Evolutionary conservation across 1,140 invertebrate genomes (phyloP).

Genomic region (Pentalonia nigronervosa): DNA sequence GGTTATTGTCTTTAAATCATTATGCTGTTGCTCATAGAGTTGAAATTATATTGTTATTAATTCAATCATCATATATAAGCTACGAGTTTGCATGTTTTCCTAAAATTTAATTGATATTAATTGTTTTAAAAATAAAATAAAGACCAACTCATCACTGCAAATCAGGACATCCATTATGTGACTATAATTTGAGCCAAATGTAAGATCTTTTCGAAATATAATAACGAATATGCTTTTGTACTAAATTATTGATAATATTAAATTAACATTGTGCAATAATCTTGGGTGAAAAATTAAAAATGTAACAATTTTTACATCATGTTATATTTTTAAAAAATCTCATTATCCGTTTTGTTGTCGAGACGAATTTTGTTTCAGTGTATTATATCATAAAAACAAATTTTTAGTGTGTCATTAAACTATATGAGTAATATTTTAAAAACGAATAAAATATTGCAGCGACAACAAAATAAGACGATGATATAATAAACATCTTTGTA

Average conservation of each 20-base stretch:
- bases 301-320: not conserved
- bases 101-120: no score
- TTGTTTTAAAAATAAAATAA: no score
- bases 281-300: not conserved
- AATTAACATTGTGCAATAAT: not conserved
- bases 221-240: not conserved
- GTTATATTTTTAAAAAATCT: not conserved
- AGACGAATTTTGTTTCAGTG: not conserved
- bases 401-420: conserved; percentile 13
- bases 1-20: no score
- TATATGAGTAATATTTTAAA: conserved; percentile 17
- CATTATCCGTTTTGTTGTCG: not conserved
- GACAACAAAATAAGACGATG: not conserved
- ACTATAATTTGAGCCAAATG: no score
- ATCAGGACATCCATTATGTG: no score
- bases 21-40: no score
- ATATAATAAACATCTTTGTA: conserved; percentile 7
- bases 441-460: not conserved
- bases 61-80: no score
- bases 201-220: no score
- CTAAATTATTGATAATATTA: not conserved
- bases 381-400: not conserved
- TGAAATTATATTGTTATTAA: no score
- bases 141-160: no score
- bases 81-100: no score